A percentile compares a stretch with the other conserved stretches of the same genome.
phyloP scores from a whole-genome alignment of 2,888 invertebrate genomes.

The Tetragonula carbonaria region DNA sequence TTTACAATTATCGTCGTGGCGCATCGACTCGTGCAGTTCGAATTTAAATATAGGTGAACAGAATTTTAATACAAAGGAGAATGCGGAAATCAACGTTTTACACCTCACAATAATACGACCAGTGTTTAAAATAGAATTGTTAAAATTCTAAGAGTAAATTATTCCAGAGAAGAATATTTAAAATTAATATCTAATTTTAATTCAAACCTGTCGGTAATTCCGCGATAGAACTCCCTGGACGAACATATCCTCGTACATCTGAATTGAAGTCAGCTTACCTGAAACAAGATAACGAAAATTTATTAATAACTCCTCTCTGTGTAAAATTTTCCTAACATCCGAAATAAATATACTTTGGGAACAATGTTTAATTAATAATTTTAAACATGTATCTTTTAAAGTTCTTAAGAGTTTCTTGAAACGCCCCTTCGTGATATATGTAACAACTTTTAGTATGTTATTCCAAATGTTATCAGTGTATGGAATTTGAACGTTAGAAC shows the following conservation, averaged over 20 bases:
- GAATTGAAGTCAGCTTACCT: slow-evolving; percentile 4
- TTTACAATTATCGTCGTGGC: background rate
- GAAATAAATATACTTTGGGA: background rate
- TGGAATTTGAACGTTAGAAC: background rate
- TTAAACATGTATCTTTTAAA: too few relatives aligned
- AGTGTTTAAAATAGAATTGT: background rate
- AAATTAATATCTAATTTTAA: background rate
- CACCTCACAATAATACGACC: too few relatives aligned
- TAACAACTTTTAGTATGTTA: too few relatives aligned
- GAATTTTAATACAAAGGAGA: too few relatives aligned
- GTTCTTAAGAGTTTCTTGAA: background rate
- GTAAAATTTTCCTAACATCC: background rate
- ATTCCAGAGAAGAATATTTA: too few relatives aligned
- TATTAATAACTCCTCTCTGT: background rate
- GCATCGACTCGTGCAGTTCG: background rate
- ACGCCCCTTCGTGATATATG: too few relatives aligned
- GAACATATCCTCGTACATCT: too few relatives aligned
- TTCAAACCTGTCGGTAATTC: background rate
- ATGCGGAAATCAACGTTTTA: too few relatives aligned
- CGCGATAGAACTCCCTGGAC: too few relatives aligned
- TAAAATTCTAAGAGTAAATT: background rate
- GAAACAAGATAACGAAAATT: slow-evolving; percentile 7
- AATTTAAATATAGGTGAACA: background rate
- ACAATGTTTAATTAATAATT: too few relatives aligned
- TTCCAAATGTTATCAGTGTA: too few relatives aligned